A percentile compares a stretch with the other conserved stretches of the same genome.
Evolutionary conservation across 2,113 vertebrate species (phyloP).

Genomic region (Synchiropus splendidus): DNA sequence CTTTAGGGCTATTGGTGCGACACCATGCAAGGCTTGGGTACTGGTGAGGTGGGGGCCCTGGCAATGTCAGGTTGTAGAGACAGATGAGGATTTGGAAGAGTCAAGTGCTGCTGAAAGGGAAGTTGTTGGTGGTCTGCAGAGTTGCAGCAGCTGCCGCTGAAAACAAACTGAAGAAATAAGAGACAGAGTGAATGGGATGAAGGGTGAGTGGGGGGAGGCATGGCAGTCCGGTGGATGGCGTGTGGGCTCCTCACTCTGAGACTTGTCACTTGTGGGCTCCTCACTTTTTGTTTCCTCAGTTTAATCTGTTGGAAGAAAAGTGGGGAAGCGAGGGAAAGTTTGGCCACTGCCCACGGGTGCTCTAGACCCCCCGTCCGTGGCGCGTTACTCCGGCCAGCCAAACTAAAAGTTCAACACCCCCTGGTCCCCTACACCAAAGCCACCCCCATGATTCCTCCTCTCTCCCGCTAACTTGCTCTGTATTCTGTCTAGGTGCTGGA

Average conservation of each 20-base stretch:
- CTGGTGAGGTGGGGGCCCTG: conserved; percentile 21
- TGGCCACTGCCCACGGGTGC: conserved; percentile 33
- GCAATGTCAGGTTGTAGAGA: conserved; percentile 55
- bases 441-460: conserved; percentile 31
- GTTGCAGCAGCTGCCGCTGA: conserved; percentile 57
- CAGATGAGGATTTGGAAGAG: conserved; percentile 63
- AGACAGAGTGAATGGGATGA: conserved; percentile 25
- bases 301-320: conserved; percentile 50
- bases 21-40: conserved; percentile 5
- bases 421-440: conserved; percentile 6
- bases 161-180: conserved; percentile 61
- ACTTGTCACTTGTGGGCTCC: conserved; percentile 28
- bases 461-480: conserved; percentile 56
- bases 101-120: conserved; percentile 59
- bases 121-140: conserved; percentile 64
- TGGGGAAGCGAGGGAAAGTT: conserved; percentile 24
- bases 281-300: conserved; percentile 26
- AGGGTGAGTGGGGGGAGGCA: conserved; percentile 8
- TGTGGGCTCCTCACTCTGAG: conserved; percentile 20
- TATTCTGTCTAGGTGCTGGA: conserved; percentile 69
- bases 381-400: conserved; percentile 54
- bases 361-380: conserved; percentile 16
- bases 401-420: conserved; percentile 55
- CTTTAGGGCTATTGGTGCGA: conserved; percentile 28
- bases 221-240: conserved; percentile 32